Evolutionary conservation across 2,888 invertebrate species (phyloP).

Genomic region (Dynastes maya): DNA sequence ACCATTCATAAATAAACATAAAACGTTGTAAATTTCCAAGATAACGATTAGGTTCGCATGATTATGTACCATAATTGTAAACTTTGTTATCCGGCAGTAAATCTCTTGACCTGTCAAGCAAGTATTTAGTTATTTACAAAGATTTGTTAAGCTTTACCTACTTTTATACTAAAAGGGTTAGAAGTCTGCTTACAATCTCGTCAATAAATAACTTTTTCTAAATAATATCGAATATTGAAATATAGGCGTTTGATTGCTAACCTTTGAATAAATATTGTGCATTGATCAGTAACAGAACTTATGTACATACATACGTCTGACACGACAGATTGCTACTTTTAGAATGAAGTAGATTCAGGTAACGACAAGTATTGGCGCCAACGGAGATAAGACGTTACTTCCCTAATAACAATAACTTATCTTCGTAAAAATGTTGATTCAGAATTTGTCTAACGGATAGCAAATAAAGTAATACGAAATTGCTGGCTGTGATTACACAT

Average conservation of each 20-base stretch:
- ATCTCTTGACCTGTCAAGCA: conserved; percentile 34
- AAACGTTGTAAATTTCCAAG: conserved; percentile 18
- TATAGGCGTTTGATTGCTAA: not conserved
- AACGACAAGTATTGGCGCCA: conserved; percentile 5
- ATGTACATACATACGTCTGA: not conserved
- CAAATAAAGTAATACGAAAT: not conserved
- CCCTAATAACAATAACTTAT: not conserved
- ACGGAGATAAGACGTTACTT: conserved; percentile 1
- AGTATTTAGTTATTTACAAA: conserved; percentile 16
- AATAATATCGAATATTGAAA: not conserved
- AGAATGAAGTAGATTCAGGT: not conserved
- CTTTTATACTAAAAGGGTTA: not conserved
- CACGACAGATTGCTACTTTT: not conserved
- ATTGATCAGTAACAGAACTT: not conserved
- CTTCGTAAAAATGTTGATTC: not conserved
- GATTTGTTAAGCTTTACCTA: conserved; percentile 3
- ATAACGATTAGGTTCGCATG: conserved; percentile 4
- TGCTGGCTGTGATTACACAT: not conserved
- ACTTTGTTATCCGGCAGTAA: conserved; percentile 31
- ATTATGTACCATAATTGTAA: conserved; percentile 23
- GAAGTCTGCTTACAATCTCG: not conserved
- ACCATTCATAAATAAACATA: conserved; percentile 6
- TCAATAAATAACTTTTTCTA: not conserved
- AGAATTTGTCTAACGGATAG: not conserved
- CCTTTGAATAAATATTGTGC: not conserved